Base-by-base conservation (phyloP, 2,888 invertebrate species). In the Muschampia plurimacula region DNA sequence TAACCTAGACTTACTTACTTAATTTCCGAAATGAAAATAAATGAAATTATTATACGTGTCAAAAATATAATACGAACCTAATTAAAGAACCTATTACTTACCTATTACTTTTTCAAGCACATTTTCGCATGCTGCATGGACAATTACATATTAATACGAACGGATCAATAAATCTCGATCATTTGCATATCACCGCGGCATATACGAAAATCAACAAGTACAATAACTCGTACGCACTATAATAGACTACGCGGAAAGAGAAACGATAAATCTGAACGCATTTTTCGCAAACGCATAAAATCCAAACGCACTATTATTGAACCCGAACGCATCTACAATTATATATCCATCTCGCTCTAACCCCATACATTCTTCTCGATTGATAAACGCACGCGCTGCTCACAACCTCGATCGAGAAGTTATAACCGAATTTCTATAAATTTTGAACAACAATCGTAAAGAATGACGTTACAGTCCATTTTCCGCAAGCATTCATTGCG, bases 201-300 rank as follows among this genome's bases (percentile, higher is more conserved):
- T 80, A 78, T 77, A 74, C 75, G 75, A 77, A 76, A 77, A 76
- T 74, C 74, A 72, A 75, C 76, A 71, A 76, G 67, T 70, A 76
- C 75, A 75, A 77, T 73, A 74, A 75, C 75, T 76, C 74, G 69
- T 65, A 64, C 83, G 81, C 82, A 83, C 85, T 81, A 83, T 88
- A 89, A 88, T 89, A 88, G 88, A 89, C 85, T 86, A 89, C 87
- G 87, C 86, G 88, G 89, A 89, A 90, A 89, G 86, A 84, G 83
- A 84, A 85, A 85, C 87, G 83, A 93, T 91, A 91, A 92, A 91
- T 91, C 89, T 82, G 83, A 82, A 83, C 85, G 88, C 89, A 90
- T 92, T 93, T 93, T 93, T 91, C 91, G 84, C 89, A 87, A 92
- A 93, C 92, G 91, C 92, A 92, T 91, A 91, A 91, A 91, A 92